phyloP scores from a whole-genome alignment of 2,797 vertebrate species.

The Trichosurus vulpecula region DNA sequence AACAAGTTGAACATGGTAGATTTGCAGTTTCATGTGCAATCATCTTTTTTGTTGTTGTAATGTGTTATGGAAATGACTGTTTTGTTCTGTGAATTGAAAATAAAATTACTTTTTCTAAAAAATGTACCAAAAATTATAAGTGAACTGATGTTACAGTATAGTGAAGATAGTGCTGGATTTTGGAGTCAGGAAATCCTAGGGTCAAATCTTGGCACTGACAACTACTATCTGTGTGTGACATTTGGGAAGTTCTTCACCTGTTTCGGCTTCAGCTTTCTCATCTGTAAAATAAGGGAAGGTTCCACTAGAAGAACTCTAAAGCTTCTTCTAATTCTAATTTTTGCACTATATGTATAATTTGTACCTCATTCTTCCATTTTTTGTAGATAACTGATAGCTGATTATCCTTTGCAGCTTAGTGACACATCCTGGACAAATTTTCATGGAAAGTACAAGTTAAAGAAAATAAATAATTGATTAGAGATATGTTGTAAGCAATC shows the following conservation, averaged over 20 bases:
- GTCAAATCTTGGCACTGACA: neutral
- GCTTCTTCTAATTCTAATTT: neutral
- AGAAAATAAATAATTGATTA: neutral
- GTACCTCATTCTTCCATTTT: neutral
- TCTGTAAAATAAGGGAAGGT: neutral
- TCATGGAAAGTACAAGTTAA: neutral
- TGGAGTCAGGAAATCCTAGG: neutral
- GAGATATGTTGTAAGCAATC: neutral
- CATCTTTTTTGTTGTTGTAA: no score
- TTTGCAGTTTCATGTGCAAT: no score
- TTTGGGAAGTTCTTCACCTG: neutral
- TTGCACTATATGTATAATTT: neutral
- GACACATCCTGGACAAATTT: neutral
- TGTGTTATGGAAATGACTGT: no score
- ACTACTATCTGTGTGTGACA: neutral
- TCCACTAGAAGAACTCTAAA: neutral
- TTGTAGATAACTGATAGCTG: neutral
- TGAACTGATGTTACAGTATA: neutral
- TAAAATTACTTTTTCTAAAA: no score
- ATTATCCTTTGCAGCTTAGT: neutral
- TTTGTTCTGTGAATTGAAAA: no score
- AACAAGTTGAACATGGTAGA: no score
- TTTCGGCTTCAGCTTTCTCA: neutral
- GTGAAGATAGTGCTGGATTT: neutral
- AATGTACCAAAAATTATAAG: no score